Conservation (phyloP, 2,888 invertebrate species). For the Polymixis flavicincta region DNA sequence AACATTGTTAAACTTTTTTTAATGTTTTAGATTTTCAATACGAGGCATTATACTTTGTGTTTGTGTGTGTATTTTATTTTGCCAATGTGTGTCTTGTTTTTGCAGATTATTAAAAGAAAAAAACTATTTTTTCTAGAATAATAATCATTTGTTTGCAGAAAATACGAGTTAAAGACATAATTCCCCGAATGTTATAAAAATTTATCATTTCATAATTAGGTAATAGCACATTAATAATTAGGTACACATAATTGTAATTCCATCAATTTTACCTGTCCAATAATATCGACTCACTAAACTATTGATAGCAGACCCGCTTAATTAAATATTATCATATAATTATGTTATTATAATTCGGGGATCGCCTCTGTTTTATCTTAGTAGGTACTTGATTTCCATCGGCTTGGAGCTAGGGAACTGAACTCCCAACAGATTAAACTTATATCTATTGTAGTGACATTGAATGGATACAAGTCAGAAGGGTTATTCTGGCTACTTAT, state of each 20-base stretch:
- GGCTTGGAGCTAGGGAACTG: slow-evolving; percentile 8
- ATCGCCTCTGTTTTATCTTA: slow-evolving; percentile 40
- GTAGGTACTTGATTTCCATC: slow-evolving; percentile 27
- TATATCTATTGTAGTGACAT: slow-evolving; percentile 14
- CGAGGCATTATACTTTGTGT: no score
- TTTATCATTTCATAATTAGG: neutral
- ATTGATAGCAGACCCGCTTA: slow-evolving; percentile 6
- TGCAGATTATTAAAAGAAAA: no score
- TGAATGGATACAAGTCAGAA: neutral
- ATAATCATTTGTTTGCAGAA: neutral
- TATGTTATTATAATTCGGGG: slow-evolving; percentile 43
- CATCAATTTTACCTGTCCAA: neutral
- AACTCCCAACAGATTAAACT: slow-evolving; percentile 44
- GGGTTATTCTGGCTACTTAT: neutral
- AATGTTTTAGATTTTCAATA: no score
- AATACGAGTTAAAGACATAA: neutral
- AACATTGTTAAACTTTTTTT: no score
- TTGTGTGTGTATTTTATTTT: no score
- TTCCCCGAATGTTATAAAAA: neutral
- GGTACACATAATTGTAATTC: neutral
- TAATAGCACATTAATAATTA: neutral
- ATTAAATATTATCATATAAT: slow-evolving; percentile 46
- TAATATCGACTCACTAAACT: slow-evolving; percentile 11
- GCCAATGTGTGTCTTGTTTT: no score
- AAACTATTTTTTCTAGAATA: no score